Conservation (phyloP, 2,797 vertebrate species). For the Anomalospiza imberbis region DNA sequence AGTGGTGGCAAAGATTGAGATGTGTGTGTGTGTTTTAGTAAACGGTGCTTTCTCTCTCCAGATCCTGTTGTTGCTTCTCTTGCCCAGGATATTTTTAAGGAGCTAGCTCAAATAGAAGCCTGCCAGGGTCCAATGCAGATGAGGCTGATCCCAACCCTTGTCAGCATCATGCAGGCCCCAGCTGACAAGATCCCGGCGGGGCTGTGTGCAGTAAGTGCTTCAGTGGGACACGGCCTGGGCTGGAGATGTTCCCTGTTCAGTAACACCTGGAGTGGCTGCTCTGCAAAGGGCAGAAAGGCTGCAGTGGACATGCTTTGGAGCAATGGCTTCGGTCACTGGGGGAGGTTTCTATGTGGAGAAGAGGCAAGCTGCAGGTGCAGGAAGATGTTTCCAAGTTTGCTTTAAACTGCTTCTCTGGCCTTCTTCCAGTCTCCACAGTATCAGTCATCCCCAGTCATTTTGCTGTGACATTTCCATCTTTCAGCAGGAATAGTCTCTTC, state of each 20-base stretch:
- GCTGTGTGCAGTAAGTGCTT: slow-evolving; percentile 89
- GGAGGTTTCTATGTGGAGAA: not conserved
- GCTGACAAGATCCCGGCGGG: slow-evolving; percentile 95
- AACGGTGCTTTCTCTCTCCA: slow-evolving; percentile 64
- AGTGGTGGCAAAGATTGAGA: not conserved
- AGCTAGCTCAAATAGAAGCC: slow-evolving; percentile 94
- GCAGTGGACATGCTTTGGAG: not conserved
- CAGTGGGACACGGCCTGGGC: not conserved
- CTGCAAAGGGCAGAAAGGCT: not conserved
- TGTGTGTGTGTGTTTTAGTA: not conserved
- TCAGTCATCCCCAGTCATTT: not conserved
- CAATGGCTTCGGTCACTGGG: not conserved
- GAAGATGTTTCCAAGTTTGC: not conserved
- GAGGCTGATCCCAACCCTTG: slow-evolving; percentile 94
- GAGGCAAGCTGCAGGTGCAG: not conserved
- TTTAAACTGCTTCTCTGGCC: not conserved
- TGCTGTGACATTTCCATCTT: not conserved
- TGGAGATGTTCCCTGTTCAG: not conserved
- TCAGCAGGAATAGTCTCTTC: not conserved
- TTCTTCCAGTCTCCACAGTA: not conserved
- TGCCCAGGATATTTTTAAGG: slow-evolving; percentile 98
- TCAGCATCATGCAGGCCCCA: slow-evolving; percentile 99
- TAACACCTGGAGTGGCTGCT: not conserved
- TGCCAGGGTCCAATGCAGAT: slow-evolving; percentile 98
- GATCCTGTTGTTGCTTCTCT: slow-evolving; percentile 97